Evolutionary conservation across 2,888 invertebrate species (phyloP).

Genomic region (Junonia oenone): DNA sequence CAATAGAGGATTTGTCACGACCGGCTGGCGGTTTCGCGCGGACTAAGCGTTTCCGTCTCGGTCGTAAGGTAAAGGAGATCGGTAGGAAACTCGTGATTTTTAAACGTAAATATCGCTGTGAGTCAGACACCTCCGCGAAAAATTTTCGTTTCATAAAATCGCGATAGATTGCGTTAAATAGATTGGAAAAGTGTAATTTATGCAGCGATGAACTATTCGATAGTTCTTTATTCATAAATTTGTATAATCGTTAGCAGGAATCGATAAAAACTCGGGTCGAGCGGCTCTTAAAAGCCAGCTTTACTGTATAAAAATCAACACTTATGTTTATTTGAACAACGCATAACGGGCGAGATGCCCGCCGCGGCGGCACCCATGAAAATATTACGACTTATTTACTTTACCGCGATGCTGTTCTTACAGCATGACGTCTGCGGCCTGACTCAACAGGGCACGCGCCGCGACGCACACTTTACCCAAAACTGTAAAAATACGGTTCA

Average conservation of each 20-base stretch:
- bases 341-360: slow-evolving; percentile 61
- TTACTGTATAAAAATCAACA: slow-evolving; percentile 73
- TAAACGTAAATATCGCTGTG: slow-evolving; percentile 6
- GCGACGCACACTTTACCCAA: slow-evolving; percentile 33
- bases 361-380: slow-evolving; percentile 67
- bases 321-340: slow-evolving; percentile 69
- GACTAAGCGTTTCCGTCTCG: not conserved
- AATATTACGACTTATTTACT: slow-evolving; percentile 76
- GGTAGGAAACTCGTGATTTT: slow-evolving; percentile 1
- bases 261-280: slow-evolving; percentile 43
- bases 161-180: slow-evolving; percentile 1
- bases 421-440: slow-evolving; percentile 55
- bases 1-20: slow-evolving; percentile 49
- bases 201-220: slow-evolving; percentile 6
- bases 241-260: slow-evolving; percentile 47
- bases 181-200: slow-evolving; percentile 4
- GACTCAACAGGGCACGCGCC: slow-evolving; percentile 48
- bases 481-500: not conserved
- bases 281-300: slow-evolving; percentile 48
- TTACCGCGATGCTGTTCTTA: slow-evolving; percentile 60
- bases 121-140: slow-evolving; percentile 1
- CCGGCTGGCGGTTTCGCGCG: slow-evolving; percentile 48
- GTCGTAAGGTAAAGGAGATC: slow-evolving; percentile 8
- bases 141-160: slow-evolving; percentile 4
- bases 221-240: slow-evolving; percentile 14